Evolutionary conservation across 2,888 invertebrate genomes (phyloP), one percentile per base, ranked within the genome.

Genomic region (Coronaproctus castanopsis): DNA sequence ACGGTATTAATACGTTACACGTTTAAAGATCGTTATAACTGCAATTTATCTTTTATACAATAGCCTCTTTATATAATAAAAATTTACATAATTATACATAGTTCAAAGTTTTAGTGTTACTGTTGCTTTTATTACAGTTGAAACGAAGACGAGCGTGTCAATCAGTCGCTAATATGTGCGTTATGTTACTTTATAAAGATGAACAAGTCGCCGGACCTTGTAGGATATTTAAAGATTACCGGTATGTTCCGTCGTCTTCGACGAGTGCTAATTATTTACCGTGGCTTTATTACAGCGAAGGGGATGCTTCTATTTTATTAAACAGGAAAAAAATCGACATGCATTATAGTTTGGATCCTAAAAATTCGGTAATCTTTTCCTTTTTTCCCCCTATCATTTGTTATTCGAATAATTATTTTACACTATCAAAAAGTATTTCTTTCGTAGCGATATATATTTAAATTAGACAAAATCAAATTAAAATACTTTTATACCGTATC

Each of bases 81-180:
- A n/a, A n/a, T n/a, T n/a, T n/a, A n/a, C n/a, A n/a, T n/a, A n/a
- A n/a, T n/a, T n/a, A n/a, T n/a, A n/a, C n/a, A n/a, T n/a, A n/a
- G n/a, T n/a, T n/a, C n/a, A n/a, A n/a, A n/a, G n/a, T n/a, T n/a
- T n/a, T n/a, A n/a, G n/a, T n/a, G n/a, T n/a, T n/a, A n/a, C n/a
- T n/a, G n/a, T n/a, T n/a, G 5, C 58, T 57, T 62, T 60, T 60
- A 60, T 66, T 75, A 50, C 67, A 74, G 68, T 73, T 73, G 65
- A 69, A 70, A 52, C 74, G 77, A 66, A 67, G 67, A 57, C 76
- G 74, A 19, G 78, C 81, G 10, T 85, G 85, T 66, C 80, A 83
- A 70, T 73, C 78, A 62, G 70, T 85, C 61, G 79, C 80, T 1
- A 83, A 84, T 70, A 74, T 83, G 70, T 85, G 85, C 67, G 73